phyloP scores from a whole-genome alignment of 2,797 vertebrate species.

The Mycteria americana region DNA sequence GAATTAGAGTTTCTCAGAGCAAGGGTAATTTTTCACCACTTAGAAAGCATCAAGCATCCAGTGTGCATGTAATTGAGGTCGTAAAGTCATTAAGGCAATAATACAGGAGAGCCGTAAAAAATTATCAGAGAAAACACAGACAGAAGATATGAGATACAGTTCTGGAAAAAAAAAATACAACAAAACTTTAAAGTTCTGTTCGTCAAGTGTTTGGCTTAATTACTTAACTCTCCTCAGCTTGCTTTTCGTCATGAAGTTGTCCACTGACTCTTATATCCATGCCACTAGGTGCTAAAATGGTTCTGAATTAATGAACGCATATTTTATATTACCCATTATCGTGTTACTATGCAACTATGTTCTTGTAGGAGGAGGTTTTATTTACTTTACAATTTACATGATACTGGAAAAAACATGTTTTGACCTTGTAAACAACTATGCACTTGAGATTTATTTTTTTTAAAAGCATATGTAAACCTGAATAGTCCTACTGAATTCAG shows the following conservation, averaged over 20 bases:
- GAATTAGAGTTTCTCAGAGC: neutral
- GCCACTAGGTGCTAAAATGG: neutral
- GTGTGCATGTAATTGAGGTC: neutral
- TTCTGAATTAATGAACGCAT: neutral
- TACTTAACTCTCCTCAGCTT: neutral
- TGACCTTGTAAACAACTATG: neutral
- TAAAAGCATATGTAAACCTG: neutral
- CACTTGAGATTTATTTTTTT: neutral
- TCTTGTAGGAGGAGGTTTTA: neutral
- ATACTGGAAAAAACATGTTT: neutral
- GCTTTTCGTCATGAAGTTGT: neutral
- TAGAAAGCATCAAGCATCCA: neutral
- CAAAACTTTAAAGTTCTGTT: neutral
- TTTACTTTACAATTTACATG: neutral
- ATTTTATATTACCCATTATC: neutral
- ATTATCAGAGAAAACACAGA: neutral
- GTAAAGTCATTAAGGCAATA: neutral
- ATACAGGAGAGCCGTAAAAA: neutral
- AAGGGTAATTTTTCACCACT: constrained; percentile 9
- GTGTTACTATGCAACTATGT: neutral
- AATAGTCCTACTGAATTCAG: neutral
- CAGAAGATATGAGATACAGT: neutral
- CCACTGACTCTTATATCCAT: neutral
- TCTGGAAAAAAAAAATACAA: neutral
- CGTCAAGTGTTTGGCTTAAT: neutral